phyloP scores from a whole-genome alignment of 2,888 invertebrate genomes.

The Pedicia rivosa region DNA sequence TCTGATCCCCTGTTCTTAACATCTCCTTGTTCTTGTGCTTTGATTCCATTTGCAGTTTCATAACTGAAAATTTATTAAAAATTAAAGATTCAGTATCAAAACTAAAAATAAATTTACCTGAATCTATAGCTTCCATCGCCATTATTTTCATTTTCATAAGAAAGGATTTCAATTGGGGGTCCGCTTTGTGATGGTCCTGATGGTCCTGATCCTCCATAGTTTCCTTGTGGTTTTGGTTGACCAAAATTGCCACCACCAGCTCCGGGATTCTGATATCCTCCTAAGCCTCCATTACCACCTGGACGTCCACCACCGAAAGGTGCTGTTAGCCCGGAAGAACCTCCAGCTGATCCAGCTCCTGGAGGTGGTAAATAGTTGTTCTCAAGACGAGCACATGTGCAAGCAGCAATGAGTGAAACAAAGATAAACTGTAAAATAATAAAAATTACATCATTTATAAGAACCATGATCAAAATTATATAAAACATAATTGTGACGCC shows the following conservation, averaged over 20 bases:
- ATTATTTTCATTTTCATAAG: constrained; percentile 39
- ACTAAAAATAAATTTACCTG: constrained; percentile 18
- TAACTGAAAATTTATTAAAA: constrained; percentile 32
- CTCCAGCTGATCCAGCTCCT: constrained; percentile 29
- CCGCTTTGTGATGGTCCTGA: constrained; percentile 15
- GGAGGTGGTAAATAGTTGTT: constrained; percentile 41
- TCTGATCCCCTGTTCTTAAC: constrained; percentile 41
- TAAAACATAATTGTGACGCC: too few species aligned
- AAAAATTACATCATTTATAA: constrained; percentile 7
- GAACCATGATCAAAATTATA: too few species aligned
- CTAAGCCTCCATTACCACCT: constrained; percentile 15
- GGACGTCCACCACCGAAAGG: constrained; percentile 12
- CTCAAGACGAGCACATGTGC: constrained; percentile 35
- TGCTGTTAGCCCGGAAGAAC: constrained; percentile 26
- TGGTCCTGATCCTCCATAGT: constrained; percentile 15
- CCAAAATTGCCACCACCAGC: constrained; percentile 11
- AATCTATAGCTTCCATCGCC: constrained; percentile 41
- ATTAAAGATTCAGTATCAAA: constrained; percentile 13
- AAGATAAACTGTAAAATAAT: constrained; percentile 30
- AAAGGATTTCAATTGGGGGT: constrained; percentile 33
- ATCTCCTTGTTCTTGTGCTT: constrained; percentile 42
- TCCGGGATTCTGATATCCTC: constrained; percentile 13
- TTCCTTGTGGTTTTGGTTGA: constrained; percentile 15
- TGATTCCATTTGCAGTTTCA: constrained; percentile 46
- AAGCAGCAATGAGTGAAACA: constrained; percentile 28